Conservation (phyloP, 2,888 invertebrate genomes). For the Pseudococcus jackbeardsleyi region DNA sequence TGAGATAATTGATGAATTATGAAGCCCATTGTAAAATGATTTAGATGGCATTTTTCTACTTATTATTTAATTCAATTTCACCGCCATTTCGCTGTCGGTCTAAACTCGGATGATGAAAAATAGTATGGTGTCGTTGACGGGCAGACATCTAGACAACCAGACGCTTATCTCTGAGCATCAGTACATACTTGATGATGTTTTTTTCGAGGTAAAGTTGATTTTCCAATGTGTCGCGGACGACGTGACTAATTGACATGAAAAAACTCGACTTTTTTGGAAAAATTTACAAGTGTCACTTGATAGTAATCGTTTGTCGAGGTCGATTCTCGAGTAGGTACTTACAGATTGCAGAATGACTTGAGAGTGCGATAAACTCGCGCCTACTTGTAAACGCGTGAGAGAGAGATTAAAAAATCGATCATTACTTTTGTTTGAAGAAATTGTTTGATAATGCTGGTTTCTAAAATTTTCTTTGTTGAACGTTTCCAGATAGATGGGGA, state of each 20-base stretch:
- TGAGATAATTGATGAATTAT: not conserved
- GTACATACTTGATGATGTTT: too few relatives aligned
- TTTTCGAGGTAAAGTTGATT: not conserved
- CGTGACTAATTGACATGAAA: not conserved
- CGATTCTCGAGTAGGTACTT: not conserved
- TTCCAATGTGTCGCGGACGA: not conserved
- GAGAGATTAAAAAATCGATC: not conserved
- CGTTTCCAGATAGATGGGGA: too few relatives aligned
- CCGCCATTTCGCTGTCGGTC: not conserved
- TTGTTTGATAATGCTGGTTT: too few relatives aligned
- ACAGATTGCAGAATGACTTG: not conserved
- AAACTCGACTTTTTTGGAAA: not conserved
- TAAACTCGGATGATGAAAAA: too few relatives aligned
- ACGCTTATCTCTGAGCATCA: too few relatives aligned
- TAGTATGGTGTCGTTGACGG: too few relatives aligned
- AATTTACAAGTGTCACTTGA: not conserved
- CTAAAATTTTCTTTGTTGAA: too few relatives aligned
- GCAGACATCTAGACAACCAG: too few relatives aligned
- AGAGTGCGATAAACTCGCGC: not conserved
- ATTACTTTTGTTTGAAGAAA: not conserved
- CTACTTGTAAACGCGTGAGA: not conserved
- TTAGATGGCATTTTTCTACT: not conserved
- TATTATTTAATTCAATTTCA: not conserved
- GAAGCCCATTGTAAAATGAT: not conserved
- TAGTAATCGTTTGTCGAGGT: not conserved